Evolutionary conservation across 2,113 vertebrate species (phyloP).

Genomic region (Triplophysa tibetana): DNA sequence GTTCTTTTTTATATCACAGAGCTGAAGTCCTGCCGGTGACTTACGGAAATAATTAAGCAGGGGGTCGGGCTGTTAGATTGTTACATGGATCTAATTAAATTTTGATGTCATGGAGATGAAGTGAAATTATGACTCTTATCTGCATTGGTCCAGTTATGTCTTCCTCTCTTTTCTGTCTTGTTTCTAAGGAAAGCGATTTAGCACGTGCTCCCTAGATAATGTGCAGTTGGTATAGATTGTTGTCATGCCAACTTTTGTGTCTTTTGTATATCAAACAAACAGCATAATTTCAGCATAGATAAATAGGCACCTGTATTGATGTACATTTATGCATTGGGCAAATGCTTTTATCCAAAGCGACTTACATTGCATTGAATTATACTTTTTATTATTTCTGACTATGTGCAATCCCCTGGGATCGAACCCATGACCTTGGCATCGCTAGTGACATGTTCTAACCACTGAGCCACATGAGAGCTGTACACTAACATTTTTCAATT

Average conservation of each 20-base stretch:
- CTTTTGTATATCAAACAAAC: neutral
- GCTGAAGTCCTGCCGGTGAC: neutral
- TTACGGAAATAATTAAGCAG: constrained; percentile 31
- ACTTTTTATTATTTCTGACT: too few species aligned
- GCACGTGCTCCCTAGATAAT: neutral
- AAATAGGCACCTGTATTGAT: neutral
- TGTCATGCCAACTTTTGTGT: neutral
- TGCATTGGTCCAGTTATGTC: neutral
- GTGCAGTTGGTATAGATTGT: neutral
- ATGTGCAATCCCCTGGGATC: too few species aligned
- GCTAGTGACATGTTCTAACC: too few species aligned
- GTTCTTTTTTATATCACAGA: constrained; percentile 22
- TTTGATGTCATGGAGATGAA: constrained; percentile 21
- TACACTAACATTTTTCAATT: neutral
- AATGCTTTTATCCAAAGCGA: too few species aligned
- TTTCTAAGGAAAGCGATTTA: constrained; percentile 14
- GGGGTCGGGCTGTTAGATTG: constrained; percentile 17
- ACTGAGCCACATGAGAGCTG: too few species aligned
- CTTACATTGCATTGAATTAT: too few species aligned
- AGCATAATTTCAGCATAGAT: neutral
- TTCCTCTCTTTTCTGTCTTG: neutral
- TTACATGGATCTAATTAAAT: constrained; percentile 37
- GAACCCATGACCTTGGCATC: too few species aligned
- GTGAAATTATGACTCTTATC: neutral
- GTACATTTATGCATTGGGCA: neutral